Evolutionary conservation across 2,797 vertebrate genomes (phyloP).

Genomic region (Cuculus canorus): DNA sequence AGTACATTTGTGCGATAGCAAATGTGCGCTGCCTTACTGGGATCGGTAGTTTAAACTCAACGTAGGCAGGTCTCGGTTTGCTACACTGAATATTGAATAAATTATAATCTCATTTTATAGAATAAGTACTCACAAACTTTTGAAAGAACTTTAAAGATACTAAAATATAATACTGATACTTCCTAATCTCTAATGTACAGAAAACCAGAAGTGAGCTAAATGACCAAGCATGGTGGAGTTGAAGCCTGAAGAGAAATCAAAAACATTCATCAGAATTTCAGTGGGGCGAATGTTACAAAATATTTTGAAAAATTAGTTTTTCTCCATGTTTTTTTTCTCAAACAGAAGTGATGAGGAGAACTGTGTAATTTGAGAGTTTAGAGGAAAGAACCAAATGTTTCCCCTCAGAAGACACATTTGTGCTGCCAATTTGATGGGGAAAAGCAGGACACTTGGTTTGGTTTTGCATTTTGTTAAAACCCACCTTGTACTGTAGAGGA

Average conservation of each 20-base stretch:
- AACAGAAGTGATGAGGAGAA: neutral
- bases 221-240: neutral
- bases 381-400: neutral
- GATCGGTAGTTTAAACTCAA: neutral
- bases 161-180: neutral
- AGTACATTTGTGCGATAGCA: neutral
- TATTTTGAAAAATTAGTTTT: neutral
- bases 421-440: neutral
- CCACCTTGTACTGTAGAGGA: neutral
- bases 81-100: neutral
- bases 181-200: neutral
- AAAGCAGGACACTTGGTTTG: neutral
- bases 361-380: accelerated
- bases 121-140: neutral
- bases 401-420: neutral
- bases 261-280: neutral
- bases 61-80: neutral
- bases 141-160: neutral
- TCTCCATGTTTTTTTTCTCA: neutral
- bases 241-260: neutral
- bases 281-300: neutral
- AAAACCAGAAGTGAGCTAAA: neutral
- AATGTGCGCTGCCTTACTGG: neutral
- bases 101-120: neutral
- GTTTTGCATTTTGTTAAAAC: neutral